Conservation (phyloP, 1,140 invertebrate genomes). For the Condylostylus longicornis region DNA sequence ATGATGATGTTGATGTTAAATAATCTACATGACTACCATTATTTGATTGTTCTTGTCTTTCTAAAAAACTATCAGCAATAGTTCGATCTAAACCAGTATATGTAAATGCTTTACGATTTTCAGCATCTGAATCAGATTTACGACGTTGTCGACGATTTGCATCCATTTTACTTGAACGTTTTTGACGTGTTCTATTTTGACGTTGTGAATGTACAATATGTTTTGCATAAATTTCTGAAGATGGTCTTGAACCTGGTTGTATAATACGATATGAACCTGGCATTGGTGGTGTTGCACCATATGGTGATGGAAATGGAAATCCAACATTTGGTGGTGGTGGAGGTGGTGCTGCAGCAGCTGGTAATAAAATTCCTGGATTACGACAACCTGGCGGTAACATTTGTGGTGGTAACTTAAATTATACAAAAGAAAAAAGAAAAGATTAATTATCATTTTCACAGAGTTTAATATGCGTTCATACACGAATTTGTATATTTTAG, state of each 20-base stretch:
- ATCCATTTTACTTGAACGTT: constrained; percentile 13
- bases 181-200: constrained; percentile 10
- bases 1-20: constrained; percentile 20
- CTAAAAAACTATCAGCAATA: constrained; percentile 27
- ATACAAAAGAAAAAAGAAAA: no score
- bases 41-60: constrained; percentile 23
- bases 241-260: no score
- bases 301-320: not conserved
- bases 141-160: constrained; percentile 25
- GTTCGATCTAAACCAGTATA: constrained; percentile 25
- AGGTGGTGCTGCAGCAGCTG: not conserved
- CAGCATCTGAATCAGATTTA: constrained; percentile 26
- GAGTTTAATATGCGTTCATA: no score
- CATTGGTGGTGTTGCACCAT: no score
- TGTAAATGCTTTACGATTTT: constrained; percentile 19
- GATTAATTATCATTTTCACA: no score
- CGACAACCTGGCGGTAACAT: not conserved
- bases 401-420: no score
- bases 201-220: no score
- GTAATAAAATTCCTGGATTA: not conserved
- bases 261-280: no score
- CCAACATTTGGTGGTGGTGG: not conserved
- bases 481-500: no score
- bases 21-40: constrained; percentile 25
- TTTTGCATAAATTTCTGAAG: no score